Evolutionary conservation across 2,113 vertebrate species (phyloP), one percentile per base, ranked within the genome.

Genomic region (Siphamia tubifer): DNA sequence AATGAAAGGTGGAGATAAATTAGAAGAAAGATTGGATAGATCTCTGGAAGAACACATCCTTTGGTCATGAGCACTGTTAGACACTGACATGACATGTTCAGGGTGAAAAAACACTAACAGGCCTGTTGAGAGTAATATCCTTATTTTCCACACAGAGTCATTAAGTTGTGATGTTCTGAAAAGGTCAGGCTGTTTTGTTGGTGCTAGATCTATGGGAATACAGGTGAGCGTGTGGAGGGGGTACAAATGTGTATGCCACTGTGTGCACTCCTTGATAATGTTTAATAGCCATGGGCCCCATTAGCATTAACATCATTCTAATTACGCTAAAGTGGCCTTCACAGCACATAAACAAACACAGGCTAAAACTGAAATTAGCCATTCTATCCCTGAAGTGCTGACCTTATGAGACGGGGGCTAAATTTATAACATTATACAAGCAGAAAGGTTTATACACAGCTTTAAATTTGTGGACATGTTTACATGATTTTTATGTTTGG

Each of bases 231-330:
- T 39, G 60, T 44, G 2, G 7, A 55, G 55, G 25, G 28, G 54
- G 6, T 56, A 21, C 58, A 48, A 45, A 43, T 53, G 21, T 24
- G 56, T 32, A 48, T 31, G 76, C 35, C n/a, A 31, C 8, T 23
- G 57, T 54, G 60, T 31, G 43, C 39, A 12, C 39, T 35, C 55
- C 47, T 73, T 71, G 47, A 69, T 79, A 66, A 69, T 52, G 56
- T 62, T 79, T 79, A 77, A 77, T 74, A 74, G 56, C 73, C 53
- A n/a, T 3, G 6, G 57, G 56, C 20, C 31, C 54, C 58, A 87
- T 84, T 83, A 84, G 79, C 66, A 65, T 86, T 74, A 84, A 84
- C 81, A 66, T 80, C 60, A 61, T 62, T 34, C 53, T 81, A 82
- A 84, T 84, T 82, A 73, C 5, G 9, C 53, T 34, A 47, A 65